Percentiles rank a stretch among this genome's conserved stretches.
phyloP scores from a whole-genome alignment of 2,797 vertebrate genomes.

The Epinephelus malabaricus region DNA sequence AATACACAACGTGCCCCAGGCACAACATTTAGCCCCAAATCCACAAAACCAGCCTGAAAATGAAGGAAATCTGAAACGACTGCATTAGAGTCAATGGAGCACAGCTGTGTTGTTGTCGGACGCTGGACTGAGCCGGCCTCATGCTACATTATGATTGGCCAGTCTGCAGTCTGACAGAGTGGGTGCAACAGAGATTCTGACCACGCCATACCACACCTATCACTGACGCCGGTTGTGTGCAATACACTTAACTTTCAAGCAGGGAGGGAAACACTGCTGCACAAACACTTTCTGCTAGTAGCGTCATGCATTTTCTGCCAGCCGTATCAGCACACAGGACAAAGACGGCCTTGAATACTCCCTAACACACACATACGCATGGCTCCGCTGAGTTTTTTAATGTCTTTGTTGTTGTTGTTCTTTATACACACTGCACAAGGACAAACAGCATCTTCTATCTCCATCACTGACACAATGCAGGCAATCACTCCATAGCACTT shows the following conservation, averaged over 20 bases:
- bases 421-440: slow-evolving; percentile 61
- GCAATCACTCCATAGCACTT: slow-evolving; percentile 82
- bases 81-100: too few species aligned
- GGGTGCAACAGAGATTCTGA: background rate
- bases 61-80: too few species aligned
- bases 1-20: too few species aligned
- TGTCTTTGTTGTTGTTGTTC: slow-evolving; percentile 57
- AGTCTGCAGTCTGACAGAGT: too few species aligned
- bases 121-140: too few species aligned
- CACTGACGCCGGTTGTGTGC: background rate
- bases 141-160: too few species aligned
- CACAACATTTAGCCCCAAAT: too few species aligned
- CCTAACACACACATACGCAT: slow-evolving; percentile 26
- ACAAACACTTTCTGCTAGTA: slow-evolving; percentile 18
- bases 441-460: slow-evolving; percentile 73
- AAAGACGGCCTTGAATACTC: slow-evolving; percentile 34
- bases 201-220: background rate
- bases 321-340: slow-evolving; percentile 44
- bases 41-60: too few species aligned
- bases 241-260: background rate
- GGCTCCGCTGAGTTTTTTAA: slow-evolving; percentile 43
- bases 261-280: background rate
- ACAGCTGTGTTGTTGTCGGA: too few species aligned
- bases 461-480: slow-evolving; percentile 78
- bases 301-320: slow-evolving; percentile 33